A percentile compares a stretch with the other conserved stretches of the same genome.
Conservation (phyloP, 2,888 invertebrate species). For the Selenia dentaria region DNA sequence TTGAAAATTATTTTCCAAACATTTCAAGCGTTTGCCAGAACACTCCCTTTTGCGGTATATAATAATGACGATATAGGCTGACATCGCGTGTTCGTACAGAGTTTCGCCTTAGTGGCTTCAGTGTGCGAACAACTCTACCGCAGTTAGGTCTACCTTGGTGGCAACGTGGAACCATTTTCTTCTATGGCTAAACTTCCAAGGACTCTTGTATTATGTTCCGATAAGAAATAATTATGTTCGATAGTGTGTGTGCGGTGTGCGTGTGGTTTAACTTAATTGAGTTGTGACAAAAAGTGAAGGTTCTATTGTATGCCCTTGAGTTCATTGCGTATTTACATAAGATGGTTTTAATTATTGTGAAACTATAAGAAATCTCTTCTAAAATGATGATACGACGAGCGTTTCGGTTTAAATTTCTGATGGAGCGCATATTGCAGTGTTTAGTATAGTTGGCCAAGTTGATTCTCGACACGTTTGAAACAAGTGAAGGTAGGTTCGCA, state of each 20-base stretch:
- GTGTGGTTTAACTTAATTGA: constrained; percentile 4
- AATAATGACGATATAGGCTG: constrained; percentile 6
- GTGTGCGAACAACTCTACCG: constrained; percentile 16
- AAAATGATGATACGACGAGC: no score
- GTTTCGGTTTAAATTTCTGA: no score
- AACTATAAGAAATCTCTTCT: no score
- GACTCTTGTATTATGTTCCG: background rate
- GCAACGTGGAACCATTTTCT: no score
- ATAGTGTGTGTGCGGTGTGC: background rate
- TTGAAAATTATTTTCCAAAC: constrained; percentile 1
- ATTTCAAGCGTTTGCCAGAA: constrained; percentile 12
- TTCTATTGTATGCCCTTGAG: background rate
- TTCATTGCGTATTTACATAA: no score
- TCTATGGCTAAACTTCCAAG: constrained; percentile 9
- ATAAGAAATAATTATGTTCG: background rate
- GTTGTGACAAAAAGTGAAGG: constrained; percentile 14
- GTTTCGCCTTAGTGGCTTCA: constrained; percentile 13
- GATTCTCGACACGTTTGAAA: no score
- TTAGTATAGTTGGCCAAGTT: no score
- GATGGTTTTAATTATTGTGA: no score
- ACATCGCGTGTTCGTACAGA: constrained; percentile 15
- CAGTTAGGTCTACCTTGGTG: constrained; percentile 10
- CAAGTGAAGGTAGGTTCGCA: no score
- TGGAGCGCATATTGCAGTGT: no score
- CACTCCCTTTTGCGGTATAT: constrained; percentile 10